Conservation (phyloP, 2,113 vertebrate genomes). For the Cariama cristata region DNA sequence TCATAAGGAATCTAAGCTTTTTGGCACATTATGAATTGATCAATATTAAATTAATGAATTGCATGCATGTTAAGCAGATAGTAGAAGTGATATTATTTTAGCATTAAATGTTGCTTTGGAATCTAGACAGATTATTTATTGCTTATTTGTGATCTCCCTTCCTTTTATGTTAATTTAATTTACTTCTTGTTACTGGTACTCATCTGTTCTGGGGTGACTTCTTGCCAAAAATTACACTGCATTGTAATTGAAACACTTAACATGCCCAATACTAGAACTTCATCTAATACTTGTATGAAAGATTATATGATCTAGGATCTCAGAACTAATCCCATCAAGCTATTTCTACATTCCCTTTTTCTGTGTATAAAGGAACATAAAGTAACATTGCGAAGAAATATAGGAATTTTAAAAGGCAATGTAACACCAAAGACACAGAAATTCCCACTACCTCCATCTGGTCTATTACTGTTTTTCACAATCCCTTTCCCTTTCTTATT, state of each 20-base stretch:
- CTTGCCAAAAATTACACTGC: neutral
- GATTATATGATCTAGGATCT: neutral
- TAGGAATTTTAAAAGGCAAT: neutral
- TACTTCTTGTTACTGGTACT: neutral
- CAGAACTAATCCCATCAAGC: neutral
- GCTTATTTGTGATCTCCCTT: neutral
- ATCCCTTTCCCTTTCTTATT: neutral
- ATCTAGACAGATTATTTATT: neutral
- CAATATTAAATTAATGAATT: neutral
- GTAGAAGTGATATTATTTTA: neutral
- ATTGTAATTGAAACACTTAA: neutral
- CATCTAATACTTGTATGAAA: neutral
- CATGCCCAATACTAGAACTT: neutral
- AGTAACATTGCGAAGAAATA: neutral
- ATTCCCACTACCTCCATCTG: neutral
- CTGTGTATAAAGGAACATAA: neutral
- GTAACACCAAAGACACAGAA: neutral
- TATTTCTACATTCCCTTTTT: neutral
- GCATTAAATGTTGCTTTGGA: neutral
- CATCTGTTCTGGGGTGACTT: neutral
- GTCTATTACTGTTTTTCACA: neutral
- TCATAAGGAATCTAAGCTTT: neutral
- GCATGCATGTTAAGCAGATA: neutral
- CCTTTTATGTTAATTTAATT: conserved; percentile 34
- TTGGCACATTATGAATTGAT: neutral